phyloP scores from a whole-genome alignment of 2,888 invertebrate species.

The Eristalis intricaria region DNA sequence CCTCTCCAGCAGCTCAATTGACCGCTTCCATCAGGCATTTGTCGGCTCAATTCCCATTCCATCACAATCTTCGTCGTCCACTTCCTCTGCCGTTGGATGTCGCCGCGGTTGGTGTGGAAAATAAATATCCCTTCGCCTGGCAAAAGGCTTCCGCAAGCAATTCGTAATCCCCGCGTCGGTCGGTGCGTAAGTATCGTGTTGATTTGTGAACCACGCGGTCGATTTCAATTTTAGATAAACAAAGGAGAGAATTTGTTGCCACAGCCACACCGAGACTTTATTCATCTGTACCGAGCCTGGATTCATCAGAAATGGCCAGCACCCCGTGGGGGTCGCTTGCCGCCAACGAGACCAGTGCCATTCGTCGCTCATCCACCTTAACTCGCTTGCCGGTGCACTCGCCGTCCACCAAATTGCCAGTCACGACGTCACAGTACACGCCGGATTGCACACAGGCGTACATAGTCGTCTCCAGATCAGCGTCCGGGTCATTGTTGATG shows the following conservation, averaged over 20 bases:
- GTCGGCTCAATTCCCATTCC: conserved; percentile 14
- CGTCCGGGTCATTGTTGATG: conserved; percentile 60
- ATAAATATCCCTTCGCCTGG: conserved; percentile 24
- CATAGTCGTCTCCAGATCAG: conserved; percentile 24
- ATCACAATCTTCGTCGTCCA: background rate
- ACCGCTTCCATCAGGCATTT: background rate
- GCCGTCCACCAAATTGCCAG: conserved; percentile 81
- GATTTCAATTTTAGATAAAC: conserved; percentile 55
- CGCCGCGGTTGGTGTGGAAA: conserved; percentile 10
- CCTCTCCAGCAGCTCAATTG: too few relatives aligned
- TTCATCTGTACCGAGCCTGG: conserved; percentile 78
- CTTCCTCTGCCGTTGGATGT: background rate
- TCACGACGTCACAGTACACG: conserved; percentile 87
- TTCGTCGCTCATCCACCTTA: conserved; percentile 83
- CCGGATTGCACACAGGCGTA: conserved; percentile 83
- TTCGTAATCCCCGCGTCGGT: conserved; percentile 27
- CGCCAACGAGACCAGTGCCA: conserved; percentile 83
- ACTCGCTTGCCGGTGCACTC: conserved; percentile 86
- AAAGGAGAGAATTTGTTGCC: background rate
- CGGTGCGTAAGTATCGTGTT: conserved; percentile 2
- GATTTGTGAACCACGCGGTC: conserved; percentile 14
- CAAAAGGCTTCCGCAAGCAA: conserved; percentile 41
- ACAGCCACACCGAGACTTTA: background rate
- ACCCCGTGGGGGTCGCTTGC: conserved; percentile 84
- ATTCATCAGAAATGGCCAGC: conserved; percentile 85